Evolutionary conservation across 1,140 invertebrate species (phyloP).

Genomic region (Lordiphosa clarofinis): DNA sequence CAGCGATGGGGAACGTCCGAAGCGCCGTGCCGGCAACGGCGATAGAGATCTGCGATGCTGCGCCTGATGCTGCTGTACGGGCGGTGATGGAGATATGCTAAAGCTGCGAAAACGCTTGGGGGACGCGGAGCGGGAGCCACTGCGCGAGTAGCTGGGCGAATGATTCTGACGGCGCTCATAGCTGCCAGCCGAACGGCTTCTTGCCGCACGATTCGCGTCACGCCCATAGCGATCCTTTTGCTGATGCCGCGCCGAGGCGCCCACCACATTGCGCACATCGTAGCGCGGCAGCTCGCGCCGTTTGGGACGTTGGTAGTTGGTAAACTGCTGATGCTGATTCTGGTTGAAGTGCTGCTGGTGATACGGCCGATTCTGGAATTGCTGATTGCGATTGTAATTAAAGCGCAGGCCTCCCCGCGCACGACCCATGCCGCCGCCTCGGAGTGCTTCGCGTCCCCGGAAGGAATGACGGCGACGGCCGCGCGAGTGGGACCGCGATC

Average conservation of each 20-base stretch:
- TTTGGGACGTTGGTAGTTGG: constrained; percentile 83
- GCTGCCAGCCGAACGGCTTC: constrained; percentile 61
- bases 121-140: constrained; percentile 55
- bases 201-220: constrained; percentile 82
- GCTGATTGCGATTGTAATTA: constrained; percentile 47
- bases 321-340: constrained; percentile 21
- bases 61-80: constrained; percentile 23
- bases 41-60: constrained; percentile 28
- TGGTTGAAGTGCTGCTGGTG: constrained; percentile 16
- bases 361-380: constrained; percentile 38
- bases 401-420: constrained; percentile 40
- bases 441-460: constrained; percentile 30
- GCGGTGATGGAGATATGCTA: constrained; percentile 64
- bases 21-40: constrained; percentile 26
- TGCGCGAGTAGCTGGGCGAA: constrained; percentile 52
- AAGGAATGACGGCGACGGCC: constrained; percentile 21
- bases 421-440: constrained; percentile 23
- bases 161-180: constrained; percentile 33
- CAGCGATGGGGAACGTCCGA: constrained; percentile 42
- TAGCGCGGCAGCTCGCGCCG: constrained; percentile 90
- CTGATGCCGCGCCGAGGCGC: constrained; percentile 80
- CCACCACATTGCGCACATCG: constrained; percentile 89
- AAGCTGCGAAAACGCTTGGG: constrained; percentile 62
- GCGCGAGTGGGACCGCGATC: constrained; percentile 26
- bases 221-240: constrained; percentile 90